Evolutionary conservation across 2,797 vertebrate species (phyloP).

Genomic region (Halcyon smyrnensis): DNA sequence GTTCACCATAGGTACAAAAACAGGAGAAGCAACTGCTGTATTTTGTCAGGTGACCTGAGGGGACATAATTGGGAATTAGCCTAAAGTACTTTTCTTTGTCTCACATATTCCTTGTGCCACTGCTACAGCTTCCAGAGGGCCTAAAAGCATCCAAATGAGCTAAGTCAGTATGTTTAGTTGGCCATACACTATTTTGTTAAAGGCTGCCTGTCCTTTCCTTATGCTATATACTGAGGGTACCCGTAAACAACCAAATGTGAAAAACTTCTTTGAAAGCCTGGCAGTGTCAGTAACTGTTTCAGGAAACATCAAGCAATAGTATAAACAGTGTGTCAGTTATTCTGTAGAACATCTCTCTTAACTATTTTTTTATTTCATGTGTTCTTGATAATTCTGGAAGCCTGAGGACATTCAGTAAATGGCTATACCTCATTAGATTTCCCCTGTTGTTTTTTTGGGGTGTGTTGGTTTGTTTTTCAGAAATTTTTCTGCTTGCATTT

Average conservation of each 20-base stretch:
- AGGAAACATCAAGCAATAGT: neutral
- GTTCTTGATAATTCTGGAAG: neutral
- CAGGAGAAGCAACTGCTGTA: neutral
- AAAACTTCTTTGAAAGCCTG: neutral
- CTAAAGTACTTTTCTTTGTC: neutral
- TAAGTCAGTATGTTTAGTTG: fast-evolving
- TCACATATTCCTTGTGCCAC: neutral
- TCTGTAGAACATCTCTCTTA: neutral
- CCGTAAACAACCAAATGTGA: neutral
- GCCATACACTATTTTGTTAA: neutral
- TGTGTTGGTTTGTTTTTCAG: neutral
- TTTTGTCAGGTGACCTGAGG: neutral
- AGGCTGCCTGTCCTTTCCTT: neutral
- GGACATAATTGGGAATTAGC: neutral
- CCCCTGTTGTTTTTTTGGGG: neutral
- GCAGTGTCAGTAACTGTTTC: neutral
- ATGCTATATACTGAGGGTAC: neutral
- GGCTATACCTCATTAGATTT: neutral
- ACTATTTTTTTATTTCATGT: neutral
- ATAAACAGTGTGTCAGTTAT: neutral
- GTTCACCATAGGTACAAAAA: neutral
- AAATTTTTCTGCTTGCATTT: neutral
- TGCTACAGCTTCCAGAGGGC: neutral
- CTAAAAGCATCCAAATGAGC: neutral
- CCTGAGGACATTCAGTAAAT: neutral